These are phyloP conservation scores for Epizoanthus fatuus DNA, from an alignment of 92 coral and sea anemone species.

Conservation along the genomic window DNA sequence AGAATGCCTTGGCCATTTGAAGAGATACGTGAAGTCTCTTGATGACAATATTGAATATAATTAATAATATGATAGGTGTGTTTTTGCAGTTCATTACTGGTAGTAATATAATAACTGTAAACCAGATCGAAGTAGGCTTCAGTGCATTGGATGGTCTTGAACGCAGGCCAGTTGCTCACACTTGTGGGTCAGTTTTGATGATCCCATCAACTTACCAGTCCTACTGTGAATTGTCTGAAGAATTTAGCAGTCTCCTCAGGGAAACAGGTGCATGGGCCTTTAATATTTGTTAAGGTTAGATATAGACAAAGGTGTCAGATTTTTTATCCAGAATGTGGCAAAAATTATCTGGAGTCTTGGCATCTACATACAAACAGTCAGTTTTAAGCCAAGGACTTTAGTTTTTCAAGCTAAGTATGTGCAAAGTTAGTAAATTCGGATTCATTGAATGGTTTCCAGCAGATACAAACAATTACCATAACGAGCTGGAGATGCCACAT, in stretches of 20 bases:
- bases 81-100: constrained; percentile 46
- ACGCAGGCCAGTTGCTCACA: constrained; percentile 46
- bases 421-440: too few species aligned
- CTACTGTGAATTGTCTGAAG: constrained; percentile 26
- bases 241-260: constrained; percentile 17
- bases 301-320: too few species aligned
- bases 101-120: constrained; percentile 26
- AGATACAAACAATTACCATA: too few species aligned
- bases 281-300: constrained; percentile 8
- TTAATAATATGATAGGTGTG: constrained; percentile 7
- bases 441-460: too few species aligned
- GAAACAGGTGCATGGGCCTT: constrained; percentile 19
- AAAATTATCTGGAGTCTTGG: too few species aligned
- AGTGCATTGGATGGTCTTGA: constrained; percentile 13
- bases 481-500: too few species aligned
- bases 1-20: constrained; percentile 7
- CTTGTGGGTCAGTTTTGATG: constrained; percentile 27
- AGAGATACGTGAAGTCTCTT: constrained; percentile 13
- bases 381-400: too few species aligned
- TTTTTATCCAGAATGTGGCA: too few species aligned
- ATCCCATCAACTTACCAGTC: constrained; percentile 44
- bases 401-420: too few species aligned
- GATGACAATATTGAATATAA: too few species aligned
- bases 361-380: too few species aligned
- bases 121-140: constrained; percentile 17